A percentile compares a stretch with the other conserved stretches of the same genome.
Conservation (phyloP, 2,797 vertebrate genomes). For the Sternotherus odoratus region DNA sequence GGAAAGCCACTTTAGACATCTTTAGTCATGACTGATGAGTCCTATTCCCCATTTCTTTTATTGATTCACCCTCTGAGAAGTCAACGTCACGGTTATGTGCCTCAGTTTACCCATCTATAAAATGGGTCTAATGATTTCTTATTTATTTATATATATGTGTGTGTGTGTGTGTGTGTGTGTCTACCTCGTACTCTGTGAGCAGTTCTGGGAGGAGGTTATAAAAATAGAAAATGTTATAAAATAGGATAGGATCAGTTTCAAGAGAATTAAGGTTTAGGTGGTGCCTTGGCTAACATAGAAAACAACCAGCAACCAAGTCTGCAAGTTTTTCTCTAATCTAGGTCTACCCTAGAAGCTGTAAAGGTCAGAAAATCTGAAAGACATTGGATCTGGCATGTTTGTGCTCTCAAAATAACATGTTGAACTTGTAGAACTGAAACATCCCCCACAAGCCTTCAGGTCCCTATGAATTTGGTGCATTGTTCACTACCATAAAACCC, state of each 20-base stretch:
- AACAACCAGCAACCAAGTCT: not conserved
- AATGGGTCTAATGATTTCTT: not conserved
- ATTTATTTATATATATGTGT: no score
- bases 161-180: no score
- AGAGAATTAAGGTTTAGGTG: not conserved
- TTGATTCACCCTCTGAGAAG: not conserved
- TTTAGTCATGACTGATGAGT: not conserved
- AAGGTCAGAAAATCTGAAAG: not conserved
- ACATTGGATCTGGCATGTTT: not conserved
- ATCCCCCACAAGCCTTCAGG: not conserved
- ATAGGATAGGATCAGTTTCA: not conserved
- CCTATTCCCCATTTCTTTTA: not conserved
- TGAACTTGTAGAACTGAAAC: not conserved
- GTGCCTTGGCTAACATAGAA: not conserved
- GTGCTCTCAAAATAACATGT: not conserved
- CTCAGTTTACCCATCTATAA: not conserved
- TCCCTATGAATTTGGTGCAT: not conserved
- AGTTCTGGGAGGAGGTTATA: not conserved
- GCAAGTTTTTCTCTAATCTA: not conserved
- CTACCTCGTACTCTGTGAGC: not conserved
- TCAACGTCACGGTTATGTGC: not conserved
- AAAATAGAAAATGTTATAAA: not conserved
- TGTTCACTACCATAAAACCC: not conserved
- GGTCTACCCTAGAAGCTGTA: not conserved
- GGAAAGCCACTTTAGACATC: not conserved